Percentiles rank a stretch among this genome's conserved stretches.
These are phyloP conservation scores for Chromoteleia sp. DNA, from an alignment of 2,888 invertebrate genomes.

Conservation along the genomic window DNA sequence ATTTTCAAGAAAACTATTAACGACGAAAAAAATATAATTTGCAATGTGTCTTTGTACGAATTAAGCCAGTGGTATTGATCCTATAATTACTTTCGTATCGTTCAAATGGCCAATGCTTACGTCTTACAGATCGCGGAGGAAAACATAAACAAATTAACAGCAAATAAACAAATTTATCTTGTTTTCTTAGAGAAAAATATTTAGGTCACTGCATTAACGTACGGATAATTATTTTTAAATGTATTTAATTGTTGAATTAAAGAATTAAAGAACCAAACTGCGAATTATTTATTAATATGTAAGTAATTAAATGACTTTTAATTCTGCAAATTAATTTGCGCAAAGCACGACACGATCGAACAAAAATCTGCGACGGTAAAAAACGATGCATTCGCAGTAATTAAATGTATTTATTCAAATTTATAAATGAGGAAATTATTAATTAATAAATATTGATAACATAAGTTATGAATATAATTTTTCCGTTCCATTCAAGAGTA, in stretches of 20 bases:
- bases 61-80: too few species aligned
- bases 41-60: too few species aligned
- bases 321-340: too few species aligned
- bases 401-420: conserved; percentile 26
- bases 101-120: neutral
- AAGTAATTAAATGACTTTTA: conserved; percentile 3
- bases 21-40: too few species aligned
- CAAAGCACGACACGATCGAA: too few species aligned
- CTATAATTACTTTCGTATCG: neutral
- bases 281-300: neutral
- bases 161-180: neutral
- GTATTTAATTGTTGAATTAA: conserved; percentile 1
- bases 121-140: neutral
- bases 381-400: conserved; percentile 1
- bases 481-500: conserved; percentile 48
- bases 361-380: neutral
- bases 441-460: conserved; percentile 59
- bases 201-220: conserved; percentile 8
- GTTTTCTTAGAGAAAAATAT: conserved; percentile 1
- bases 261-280: neutral
- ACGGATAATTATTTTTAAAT: neutral
- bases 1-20: too few species aligned
- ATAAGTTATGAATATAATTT: conserved; percentile 54
- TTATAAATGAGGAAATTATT: conserved; percentile 29
- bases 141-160: neutral